Base-by-base conservation (phyloP, 2,113 vertebrate genomes). In the Capricornis sumatraensis region DNA sequence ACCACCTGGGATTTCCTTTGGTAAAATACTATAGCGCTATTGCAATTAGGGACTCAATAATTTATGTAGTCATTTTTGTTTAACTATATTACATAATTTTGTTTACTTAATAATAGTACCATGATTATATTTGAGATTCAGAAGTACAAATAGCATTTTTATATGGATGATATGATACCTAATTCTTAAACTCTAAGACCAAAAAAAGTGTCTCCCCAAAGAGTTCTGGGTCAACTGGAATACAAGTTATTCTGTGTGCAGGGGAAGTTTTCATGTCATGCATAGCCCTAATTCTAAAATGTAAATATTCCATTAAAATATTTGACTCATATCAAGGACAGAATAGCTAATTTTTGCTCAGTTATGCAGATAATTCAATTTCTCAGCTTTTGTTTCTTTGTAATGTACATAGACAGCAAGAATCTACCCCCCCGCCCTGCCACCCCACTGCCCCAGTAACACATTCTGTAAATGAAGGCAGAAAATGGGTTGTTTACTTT, bases 291-390 rank as follows among this genome's bases (percentile, higher is more conserved):
- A 79, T 79, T 76, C 53, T 89, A 58, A 96, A 94, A 92, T 36
- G 4, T 36, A 62, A 96, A 21, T 47, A 82, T 55, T 79, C 40
- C 89, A 62, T 91, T 89, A 84, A 94, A 93, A 7, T 40, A 88
- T 93, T 47, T 81, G 62, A 52, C 36, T 91, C 17, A 71, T 74
- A 94, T 40, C 58, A 94, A 93, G 79, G 5, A 93, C 6, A 64
- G 33, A 95, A 52, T 27, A 87, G 27, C 40, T 87, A 30, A 36
- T 71, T 97, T 98, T 96, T 90, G 19, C 52, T 96, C 27, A 89
- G 60, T 21, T 94, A 15, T 94, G n/a, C 27, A 81, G 45, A 57
- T 84, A 96, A 95, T 52, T 91, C 53, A 85, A 13, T 84, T 71
- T 19, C 91, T 16, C 2, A 87, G 71, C 8, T 84, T 97, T 93